Conservation (phyloP, 2,113 vertebrate genomes). For the Oryctolagus cuniculus region DNA sequence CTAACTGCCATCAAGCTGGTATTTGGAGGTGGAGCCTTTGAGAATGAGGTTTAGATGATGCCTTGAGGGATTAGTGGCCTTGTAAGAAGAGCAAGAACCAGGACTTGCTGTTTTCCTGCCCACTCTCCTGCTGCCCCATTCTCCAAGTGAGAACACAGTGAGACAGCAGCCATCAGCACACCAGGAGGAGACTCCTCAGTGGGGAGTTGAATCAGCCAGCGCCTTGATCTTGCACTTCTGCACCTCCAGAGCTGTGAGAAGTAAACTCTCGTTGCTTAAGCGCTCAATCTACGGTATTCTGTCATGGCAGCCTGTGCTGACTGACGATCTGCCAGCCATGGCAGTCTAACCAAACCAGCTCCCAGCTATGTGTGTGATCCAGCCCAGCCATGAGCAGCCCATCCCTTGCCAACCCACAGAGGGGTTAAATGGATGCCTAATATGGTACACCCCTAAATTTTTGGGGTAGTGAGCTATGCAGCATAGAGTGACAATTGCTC, state of each 20-base stretch:
- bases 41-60: background rate
- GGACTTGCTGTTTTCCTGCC: background rate
- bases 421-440: background rate
- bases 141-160: background rate
- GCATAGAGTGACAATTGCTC: background rate
- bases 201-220: too few species aligned
- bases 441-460: background rate
- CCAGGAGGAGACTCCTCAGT: background rate
- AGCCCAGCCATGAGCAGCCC: background rate
- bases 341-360: background rate
- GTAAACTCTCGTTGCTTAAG: background rate
- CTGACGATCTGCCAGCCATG: background rate
- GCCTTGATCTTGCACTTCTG: background rate
- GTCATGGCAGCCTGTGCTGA: background rate
- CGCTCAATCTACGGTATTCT: background rate
- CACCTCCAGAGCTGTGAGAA: background rate
- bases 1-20: too few species aligned
- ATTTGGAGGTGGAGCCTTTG: background rate
- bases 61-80: too few species aligned
- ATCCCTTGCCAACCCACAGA: background rate
- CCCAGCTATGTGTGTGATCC: background rate
- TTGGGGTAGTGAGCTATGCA: background rate
- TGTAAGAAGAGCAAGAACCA: background rate
- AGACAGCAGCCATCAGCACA: background rate
- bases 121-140: background rate